phyloP scores from a whole-genome alignment of 2,113 vertebrate genomes.

The Clarias batrachus region DNA sequence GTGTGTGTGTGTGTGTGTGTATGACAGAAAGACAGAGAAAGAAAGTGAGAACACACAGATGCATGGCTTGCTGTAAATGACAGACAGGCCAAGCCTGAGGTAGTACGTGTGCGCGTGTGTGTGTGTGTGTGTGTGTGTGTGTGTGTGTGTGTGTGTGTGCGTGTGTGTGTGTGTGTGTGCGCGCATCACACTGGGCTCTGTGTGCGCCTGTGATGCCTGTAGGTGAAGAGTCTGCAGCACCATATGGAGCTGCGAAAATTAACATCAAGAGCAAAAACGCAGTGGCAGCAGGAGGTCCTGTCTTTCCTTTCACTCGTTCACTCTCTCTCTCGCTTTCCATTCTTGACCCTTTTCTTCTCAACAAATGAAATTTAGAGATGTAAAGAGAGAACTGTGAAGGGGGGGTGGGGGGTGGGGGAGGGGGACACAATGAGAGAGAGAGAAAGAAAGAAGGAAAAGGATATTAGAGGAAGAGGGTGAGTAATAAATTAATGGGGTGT shows the following conservation, averaged over 20 bases:
- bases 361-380: slow-evolving; percentile 35
- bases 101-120: slow-evolving; percentile 83
- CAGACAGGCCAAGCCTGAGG: slow-evolving; percentile 95
- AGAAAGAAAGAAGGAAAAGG: background rate
- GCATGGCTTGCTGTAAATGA: slow-evolving; percentile 92
- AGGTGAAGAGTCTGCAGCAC: slow-evolving; percentile 98
- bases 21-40: slow-evolving; percentile 47
- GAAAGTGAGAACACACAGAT: slow-evolving; percentile 81
- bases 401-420: background rate
- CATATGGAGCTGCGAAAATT: slow-evolving; percentile 99
- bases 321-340: slow-evolving; percentile 30
- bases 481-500: slow-evolving; percentile 85
- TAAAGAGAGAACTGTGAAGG: slow-evolving; percentile 6
- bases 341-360: slow-evolving; percentile 35
- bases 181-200: background rate
- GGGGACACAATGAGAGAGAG: background rate
- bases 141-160: background rate
- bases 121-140: slow-evolving; percentile 56
- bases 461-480: slow-evolving; percentile 55
- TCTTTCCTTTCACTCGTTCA: slow-evolving; percentile 41
- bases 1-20: slow-evolving; percentile 21
- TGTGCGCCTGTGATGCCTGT: slow-evolving; percentile 80
- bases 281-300: slow-evolving; percentile 71
- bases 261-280: slow-evolving; percentile 93
- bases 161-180: background rate